phyloP scores from a whole-genome alignment of 2,113 vertebrate genomes.

The Odobenus rosmarus region DNA sequence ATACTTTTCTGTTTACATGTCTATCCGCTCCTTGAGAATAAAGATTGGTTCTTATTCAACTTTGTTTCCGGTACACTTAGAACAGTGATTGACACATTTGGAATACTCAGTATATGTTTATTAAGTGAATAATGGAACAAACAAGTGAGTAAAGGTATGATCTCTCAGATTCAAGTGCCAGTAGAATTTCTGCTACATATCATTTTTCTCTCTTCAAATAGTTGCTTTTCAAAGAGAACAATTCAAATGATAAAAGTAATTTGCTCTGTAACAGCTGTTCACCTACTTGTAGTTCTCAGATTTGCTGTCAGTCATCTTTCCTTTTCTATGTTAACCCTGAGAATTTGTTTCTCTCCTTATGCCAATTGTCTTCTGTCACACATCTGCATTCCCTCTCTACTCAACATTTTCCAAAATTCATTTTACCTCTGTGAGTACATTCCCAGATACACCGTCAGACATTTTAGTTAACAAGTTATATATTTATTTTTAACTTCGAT shows the following conservation, averaged over 20 bases:
- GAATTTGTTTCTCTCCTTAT: neutral
- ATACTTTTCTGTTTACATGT: neutral
- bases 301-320: neutral
- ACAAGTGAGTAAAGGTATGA: neutral
- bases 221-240: neutral
- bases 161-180: neutral
- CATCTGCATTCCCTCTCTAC: neutral
- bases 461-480: neutral
- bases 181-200: neutral
- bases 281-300: neutral
- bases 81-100: neutral
- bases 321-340: neutral
- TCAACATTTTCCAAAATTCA: neutral
- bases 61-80: neutral
- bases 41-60: neutral
- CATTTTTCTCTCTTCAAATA: conserved; percentile 35
- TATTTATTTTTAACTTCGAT: conserved; percentile 4
- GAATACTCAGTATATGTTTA: neutral
- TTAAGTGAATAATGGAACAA: neutral
- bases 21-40: neutral
- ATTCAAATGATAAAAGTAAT: neutral
- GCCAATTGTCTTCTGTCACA: neutral
- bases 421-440: neutral
- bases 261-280: neutral
- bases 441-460: neutral